These are phyloP conservation scores for Zaprionus obscuricornis DNA, from an alignment of 2,888 invertebrate species.

Conservation along the genomic window DNA sequence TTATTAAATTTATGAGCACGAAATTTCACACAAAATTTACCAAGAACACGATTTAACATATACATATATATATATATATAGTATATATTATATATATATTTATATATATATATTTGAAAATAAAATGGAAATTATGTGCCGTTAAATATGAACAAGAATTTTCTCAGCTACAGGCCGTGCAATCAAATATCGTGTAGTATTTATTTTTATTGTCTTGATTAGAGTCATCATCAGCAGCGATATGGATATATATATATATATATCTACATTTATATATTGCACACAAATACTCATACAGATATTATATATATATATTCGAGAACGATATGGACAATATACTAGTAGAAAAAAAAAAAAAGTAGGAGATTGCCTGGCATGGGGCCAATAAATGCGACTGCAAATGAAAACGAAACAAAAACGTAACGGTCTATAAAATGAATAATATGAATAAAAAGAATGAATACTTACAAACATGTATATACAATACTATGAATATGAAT, in stretches of 20 bases:
- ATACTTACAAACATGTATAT: no score
- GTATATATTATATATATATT: not conserved
- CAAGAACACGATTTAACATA: conserved; percentile 5
- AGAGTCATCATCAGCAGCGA: conserved; percentile 44
- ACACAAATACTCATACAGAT: no score
- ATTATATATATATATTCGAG: conserved; percentile 1
- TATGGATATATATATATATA: conserved; percentile 12
- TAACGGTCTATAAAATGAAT: conserved; percentile 31
- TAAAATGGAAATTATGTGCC: conserved; percentile 19
- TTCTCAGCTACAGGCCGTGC: conserved; percentile 34
- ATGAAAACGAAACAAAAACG: conserved; percentile 49
- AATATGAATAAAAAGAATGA: not conserved
- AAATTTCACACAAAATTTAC: conserved; percentile 38
- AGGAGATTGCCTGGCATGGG: conserved; percentile 66
- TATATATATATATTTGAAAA: conserved; percentile 12
- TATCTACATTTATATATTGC: not conserved
- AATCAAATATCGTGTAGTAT: conserved; percentile 52
- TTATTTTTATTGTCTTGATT: conserved; percentile 75
- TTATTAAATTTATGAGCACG: conserved; percentile 41
- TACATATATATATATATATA: conserved; percentile 18
- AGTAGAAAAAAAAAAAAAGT: conserved; percentile 35
- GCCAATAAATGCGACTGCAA: conserved; percentile 69
- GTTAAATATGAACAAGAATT: conserved; percentile 42
- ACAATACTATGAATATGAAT: conserved; percentile 1
- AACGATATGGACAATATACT: conserved; percentile 69